These are phyloP conservation scores for Peromyscus nudipes DNA, from an alignment of 2,797 vertebrate species.

Conservation along the genomic window DNA sequence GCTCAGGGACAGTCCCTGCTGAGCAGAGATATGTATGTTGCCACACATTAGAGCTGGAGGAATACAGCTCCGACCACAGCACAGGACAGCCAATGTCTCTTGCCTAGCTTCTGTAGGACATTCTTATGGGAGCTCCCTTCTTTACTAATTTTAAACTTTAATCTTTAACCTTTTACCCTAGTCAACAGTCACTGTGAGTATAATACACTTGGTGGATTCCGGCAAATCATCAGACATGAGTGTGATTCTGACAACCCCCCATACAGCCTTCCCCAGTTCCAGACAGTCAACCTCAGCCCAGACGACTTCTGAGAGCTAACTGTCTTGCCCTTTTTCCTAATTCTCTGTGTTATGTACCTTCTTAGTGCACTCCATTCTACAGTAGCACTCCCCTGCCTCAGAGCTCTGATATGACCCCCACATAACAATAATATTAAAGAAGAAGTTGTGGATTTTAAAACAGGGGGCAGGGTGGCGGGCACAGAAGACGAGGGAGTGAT, in stretches of 20 bases:
- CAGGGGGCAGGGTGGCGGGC: too few relatives aligned
- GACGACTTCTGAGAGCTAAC: not conserved
- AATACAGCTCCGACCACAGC: not conserved
- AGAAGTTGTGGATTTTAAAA: not conserved
- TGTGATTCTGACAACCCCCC: not conserved
- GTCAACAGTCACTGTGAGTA: not conserved
- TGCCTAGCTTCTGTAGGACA: not conserved
- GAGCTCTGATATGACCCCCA: not conserved
- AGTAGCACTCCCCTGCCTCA: not conserved
- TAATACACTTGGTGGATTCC: not conserved
- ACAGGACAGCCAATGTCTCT: not conserved
- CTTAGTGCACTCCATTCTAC: not conserved
- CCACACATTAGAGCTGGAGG: not conserved
- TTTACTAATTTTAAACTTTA: not conserved
- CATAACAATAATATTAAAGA: not conserved
- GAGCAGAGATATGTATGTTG: too few relatives aligned
- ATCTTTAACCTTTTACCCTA: not conserved
- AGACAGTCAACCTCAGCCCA: not conserved
- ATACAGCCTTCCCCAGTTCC: not conserved
- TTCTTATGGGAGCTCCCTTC: not conserved
- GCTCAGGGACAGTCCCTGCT: not conserved
- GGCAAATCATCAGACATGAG: not conserved
- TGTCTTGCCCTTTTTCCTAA: not conserved
- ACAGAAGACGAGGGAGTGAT: too few relatives aligned
- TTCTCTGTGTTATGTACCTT: not conserved